Base-by-base conservation (phyloP, 2,797 vertebrate genomes). In the Chaetodon trifasciatus region DNA sequence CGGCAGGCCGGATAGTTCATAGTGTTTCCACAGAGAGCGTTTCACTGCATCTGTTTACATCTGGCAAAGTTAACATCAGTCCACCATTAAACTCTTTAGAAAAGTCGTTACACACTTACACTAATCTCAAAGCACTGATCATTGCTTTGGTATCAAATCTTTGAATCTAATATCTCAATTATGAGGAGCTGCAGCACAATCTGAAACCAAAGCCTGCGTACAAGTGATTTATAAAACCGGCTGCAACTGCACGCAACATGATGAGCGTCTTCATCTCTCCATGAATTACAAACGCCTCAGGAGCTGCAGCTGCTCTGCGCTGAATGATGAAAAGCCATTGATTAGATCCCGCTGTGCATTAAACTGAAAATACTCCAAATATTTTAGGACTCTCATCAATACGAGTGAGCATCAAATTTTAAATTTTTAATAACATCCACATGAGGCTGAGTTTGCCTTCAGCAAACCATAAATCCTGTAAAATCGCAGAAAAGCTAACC, bases 221-320 rank as follows among this genome's bases (percentile, higher is more conserved):
- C 39, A 8, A 39, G 71, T 70, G 75, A 91, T 84, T 84, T 74
- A 88, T 83, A 70, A 74, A 84, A 60, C 5, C 44, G 12, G 44
- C 39, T 12, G 3, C 3, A 42, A 12, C 57, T 46, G 62, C 73
- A 19, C 7, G 0, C 19, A 4, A 35, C 21, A 28, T 85, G 79
- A 56, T 69, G 83, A 87, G 61, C 49, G 6, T 49, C 60, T 72
- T 63, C 81, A 40, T 77, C 71, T 58, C 78, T 73, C 72, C 67
- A 61, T 84, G 70, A 85, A 77, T 90, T 66, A 82, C 46, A 66
- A 69, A 69, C 0, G 67, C 82, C 77, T 79, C 62, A 8, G 79
- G 84, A 82, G 86, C 79, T 80, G 75, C 88, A 87, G 87, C 84
- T 85, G 88, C 84, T 85, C 73, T 0, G 39, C 17, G 0, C 81